These are phyloP conservation scores for Leptatherina wallacei DNA, from an alignment of 2,797 vertebrate species.

Conservation along the genomic window DNA sequence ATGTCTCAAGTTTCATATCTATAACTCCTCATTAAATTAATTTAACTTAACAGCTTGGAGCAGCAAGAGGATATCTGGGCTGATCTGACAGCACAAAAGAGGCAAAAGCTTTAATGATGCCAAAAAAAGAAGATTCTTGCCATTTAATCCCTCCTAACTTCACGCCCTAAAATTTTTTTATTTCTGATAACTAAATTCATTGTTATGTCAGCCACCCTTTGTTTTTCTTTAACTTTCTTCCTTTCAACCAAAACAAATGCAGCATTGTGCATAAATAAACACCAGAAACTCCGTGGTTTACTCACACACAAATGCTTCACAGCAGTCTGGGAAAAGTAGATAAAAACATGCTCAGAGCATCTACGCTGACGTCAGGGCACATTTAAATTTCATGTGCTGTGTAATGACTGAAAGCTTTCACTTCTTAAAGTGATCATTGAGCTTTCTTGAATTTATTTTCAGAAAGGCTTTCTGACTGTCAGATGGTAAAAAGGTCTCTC, in stretches of 20 bases:
- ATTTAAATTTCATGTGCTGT: constrained; percentile 10
- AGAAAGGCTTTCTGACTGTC: not conserved
- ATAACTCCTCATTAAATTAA: constrained; percentile 17
- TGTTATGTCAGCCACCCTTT: constrained; percentile 19
- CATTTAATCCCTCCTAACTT: not conserved
- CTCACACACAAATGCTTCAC: constrained; percentile 20
- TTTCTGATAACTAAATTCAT: constrained; percentile 19
- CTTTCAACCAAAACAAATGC: constrained; percentile 39
- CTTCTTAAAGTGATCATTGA: constrained; percentile 8
- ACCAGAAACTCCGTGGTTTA: constrained; percentile 23
- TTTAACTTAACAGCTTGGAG: constrained; percentile 6
- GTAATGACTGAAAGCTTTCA: constrained; percentile 24
- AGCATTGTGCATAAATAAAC: constrained; percentile 49
- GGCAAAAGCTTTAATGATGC: not conserved
- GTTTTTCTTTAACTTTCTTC: constrained; percentile 26
- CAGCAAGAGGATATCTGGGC: not conserved
- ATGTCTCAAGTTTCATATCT: constrained; percentile 24
- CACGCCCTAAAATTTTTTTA: not conserved
- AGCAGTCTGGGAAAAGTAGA: constrained; percentile 38
- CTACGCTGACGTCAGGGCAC: constrained; percentile 11
- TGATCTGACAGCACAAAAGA: not conserved
- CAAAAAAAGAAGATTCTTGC: not conserved
- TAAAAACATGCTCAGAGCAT: constrained; percentile 52
- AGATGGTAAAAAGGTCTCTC: constrained; percentile 15
- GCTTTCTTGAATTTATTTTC: constrained; percentile 20